Percentiles rank a stretch among this genome's conserved stretches.
phyloP scores from a whole-genome alignment of 2,113 vertebrate genomes.

The Oryctolagus cuniculus region DNA sequence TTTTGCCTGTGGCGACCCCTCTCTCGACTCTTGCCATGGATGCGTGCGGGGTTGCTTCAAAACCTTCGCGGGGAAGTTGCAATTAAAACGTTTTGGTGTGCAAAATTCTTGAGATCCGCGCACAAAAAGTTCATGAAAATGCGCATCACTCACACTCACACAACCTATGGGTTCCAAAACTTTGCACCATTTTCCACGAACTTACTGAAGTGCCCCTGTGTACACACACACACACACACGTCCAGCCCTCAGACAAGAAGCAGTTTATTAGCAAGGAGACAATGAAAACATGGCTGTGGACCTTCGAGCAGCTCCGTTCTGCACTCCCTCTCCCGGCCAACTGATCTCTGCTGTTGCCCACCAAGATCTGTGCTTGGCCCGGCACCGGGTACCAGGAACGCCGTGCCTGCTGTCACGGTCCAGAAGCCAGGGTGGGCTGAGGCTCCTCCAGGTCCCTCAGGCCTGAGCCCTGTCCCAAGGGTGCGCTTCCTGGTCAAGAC shows the following conservation, averaged over 20 bases:
- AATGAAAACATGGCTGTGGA: constrained; percentile 5
- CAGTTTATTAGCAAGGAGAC: constrained; percentile 76
- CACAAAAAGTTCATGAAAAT: too few relatives aligned
- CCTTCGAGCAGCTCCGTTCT: neutral
- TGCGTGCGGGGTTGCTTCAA: neutral
- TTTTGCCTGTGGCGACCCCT: neutral
- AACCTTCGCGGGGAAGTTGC: too few relatives aligned
- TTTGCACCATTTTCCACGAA: too few relatives aligned
- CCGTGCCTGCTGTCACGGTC: neutral
- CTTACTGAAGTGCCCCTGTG: neutral
- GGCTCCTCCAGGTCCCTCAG: neutral
- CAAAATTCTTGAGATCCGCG: too few relatives aligned
- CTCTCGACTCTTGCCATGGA: neutral
- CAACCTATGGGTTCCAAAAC: neutral
- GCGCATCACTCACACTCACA: neutral
- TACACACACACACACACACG: neutral
- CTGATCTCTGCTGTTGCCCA: neutral
- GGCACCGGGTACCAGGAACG: neutral
- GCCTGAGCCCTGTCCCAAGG: neutral
- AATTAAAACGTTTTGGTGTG: too few relatives aligned
- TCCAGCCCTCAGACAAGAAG: constrained; percentile 64
- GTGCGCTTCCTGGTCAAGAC: constrained; percentile 3
- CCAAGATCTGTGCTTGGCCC: neutral
- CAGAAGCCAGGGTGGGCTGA: neutral
- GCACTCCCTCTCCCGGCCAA: neutral